A percentile compares a stretch with the other conserved stretches of the same genome.
Conservation (phyloP, 1,140 invertebrate genomes). For the Scaptomyza pallida region DNA sequence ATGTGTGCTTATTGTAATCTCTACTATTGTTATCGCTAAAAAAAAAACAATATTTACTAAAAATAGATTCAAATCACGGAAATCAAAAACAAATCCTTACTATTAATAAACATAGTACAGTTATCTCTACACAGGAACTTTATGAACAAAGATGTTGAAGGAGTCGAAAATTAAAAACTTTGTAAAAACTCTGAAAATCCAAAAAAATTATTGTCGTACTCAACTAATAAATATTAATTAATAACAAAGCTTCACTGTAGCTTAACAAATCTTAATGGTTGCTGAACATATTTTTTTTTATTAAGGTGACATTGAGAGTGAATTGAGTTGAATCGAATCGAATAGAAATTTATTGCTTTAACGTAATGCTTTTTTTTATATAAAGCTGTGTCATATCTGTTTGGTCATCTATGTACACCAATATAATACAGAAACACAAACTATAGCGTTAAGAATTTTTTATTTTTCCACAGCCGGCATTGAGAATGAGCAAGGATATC, state of each 20-base stretch:
- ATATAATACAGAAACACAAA: slow-evolving; percentile 3
- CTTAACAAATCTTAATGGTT: slow-evolving; percentile 1
- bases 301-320: slow-evolving; percentile 52
- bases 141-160: no score
- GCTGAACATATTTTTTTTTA: slow-evolving; percentile 26
- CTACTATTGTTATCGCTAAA: slow-evolving; percentile 20
- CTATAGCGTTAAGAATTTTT: slow-evolving; percentile 19
- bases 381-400: slow-evolving; percentile 22
- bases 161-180: no score
- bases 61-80: slow-evolving; percentile 17
- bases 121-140: not conserved
- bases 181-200: no score
- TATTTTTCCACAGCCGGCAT: slow-evolving; percentile 28
- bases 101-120: not conserved
- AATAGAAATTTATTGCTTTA: slow-evolving; percentile 35
- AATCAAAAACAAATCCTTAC: not conserved
- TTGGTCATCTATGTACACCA: slow-evolving; percentile 34
- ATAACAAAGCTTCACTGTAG: not conserved
- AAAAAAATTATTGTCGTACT: not conserved
- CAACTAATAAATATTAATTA: not conserved
- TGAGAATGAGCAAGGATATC: slow-evolving; percentile 65
- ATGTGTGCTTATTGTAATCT: slow-evolving; percentile 19
- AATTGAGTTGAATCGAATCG: slow-evolving; percentile 39
- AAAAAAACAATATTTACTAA: slow-evolving; percentile 19
- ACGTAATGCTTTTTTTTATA: slow-evolving; percentile 24